These are phyloP conservation scores for Etheostoma cragini DNA, from an alignment of 2,113 vertebrate species.

Conservation along the genomic window DNA sequence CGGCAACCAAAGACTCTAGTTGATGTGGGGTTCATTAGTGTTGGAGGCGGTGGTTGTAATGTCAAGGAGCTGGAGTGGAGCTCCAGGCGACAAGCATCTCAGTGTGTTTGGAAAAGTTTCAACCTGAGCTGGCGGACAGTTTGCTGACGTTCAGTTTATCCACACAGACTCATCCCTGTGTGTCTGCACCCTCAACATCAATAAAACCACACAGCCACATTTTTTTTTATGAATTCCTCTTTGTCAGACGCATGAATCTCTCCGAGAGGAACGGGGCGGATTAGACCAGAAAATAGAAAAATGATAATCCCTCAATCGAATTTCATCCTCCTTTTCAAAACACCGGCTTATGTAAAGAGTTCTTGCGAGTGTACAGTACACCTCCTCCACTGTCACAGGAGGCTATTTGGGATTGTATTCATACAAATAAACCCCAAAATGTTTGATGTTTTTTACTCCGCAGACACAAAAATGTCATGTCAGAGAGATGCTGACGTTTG, in stretches of 20 bases:
- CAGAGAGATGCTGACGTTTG: conserved; percentile 53
- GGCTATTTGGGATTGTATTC: conserved; percentile 21
- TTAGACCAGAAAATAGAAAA: conserved; percentile 54
- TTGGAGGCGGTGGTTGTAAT: neutral
- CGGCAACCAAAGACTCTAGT: conserved; percentile 44
- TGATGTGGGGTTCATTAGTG: conserved; percentile 54
- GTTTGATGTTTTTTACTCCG: conserved; percentile 23
- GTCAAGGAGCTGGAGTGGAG: conserved; percentile 29
- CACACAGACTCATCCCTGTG: conserved; percentile 41
- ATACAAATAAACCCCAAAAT: conserved; percentile 40
- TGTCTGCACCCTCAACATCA: conserved; percentile 34
- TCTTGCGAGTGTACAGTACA: conserved; percentile 23
- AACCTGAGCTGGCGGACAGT: conserved; percentile 18
- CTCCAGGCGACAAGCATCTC: conserved; percentile 67
- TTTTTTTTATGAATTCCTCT: conserved; percentile 30
- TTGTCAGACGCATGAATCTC: conserved; percentile 31
- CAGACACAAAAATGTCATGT: conserved; percentile 42
- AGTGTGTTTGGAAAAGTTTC: conserved; percentile 27
- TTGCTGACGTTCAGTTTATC: conserved; percentile 36
- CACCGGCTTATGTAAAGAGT: conserved; percentile 59
- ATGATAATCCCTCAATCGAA: conserved; percentile 63
- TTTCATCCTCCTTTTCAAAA: conserved; percentile 61
- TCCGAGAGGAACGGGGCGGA: conserved; percentile 31
- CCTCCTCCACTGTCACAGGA: neutral
- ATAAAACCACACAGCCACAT: conserved; percentile 14